Evolutionary conservation across 2,113 vertebrate species (phyloP), one percentile per base, ranked within the genome.

Genomic region (Oryzias celebensis): DNA sequence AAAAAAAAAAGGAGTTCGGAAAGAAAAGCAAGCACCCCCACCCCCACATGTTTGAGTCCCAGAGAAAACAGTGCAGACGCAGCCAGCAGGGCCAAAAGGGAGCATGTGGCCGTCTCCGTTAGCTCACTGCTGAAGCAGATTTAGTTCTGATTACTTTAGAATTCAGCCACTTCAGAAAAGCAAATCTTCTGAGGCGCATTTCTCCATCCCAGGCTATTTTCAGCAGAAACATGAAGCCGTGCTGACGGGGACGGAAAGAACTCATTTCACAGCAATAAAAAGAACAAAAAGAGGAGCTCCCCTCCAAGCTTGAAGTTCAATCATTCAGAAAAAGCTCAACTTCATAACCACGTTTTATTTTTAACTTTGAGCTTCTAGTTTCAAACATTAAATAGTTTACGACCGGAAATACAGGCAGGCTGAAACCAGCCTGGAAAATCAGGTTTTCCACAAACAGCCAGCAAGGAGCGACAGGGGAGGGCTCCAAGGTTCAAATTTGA

Each of bases 21-120:
- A 87, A 90, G 73, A 85, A 87, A 89, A 88, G 75, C 65, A 80
- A 76, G 65, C 49, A 66, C 68, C 55, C 6, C 59, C 74, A 66
- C 59, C 58, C 67, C 75, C 65, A 63, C 67, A 62, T 77, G 75
- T 82, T 68, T 58, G 54, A 81, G 75, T 74, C 80, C 70, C 64
- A 69, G 77, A 68, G 78, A 77, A 86, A 82, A 85, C 68, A 71
- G 61, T 59, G 63, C 73, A 75, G 76, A 71, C 77, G 75, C 71
- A 73, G 63, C 76, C 79, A 68, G 43, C 65, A 52, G 67, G 50
- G 71, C 63, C 79, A 66, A 46, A 62, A 52, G 22, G 12, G 4
- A 57, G 42, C 79, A 78, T 74, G 68, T 80, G 83, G 68, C 61
- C 17, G 75, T 62, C 73, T 47, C 58, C 71, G 1, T 75, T 49